Base-by-base conservation (phyloP, 1,140 invertebrate genomes). In the Octopus bimaculoides region DNA sequence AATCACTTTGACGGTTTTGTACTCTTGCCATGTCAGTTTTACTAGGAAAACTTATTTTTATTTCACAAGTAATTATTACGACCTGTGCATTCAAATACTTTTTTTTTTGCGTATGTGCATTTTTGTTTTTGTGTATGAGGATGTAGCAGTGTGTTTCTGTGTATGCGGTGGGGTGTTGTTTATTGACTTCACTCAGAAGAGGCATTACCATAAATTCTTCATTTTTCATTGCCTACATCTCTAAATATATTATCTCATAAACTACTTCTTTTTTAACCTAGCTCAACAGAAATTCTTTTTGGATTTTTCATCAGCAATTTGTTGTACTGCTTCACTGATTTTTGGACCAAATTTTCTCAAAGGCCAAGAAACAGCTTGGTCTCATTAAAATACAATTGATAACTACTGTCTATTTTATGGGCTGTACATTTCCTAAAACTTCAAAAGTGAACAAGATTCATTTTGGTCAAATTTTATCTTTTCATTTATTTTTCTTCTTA, bases 231-330 rank as follows among this genome's bases (percentile, higher is more conserved):
- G 66, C 66, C 26, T 20, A 71, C 17, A 71, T 71, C 66, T 71
- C 66, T 71, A 20, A 71, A 71, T 71, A 71, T 71, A 71, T 71
- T 71, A 20, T n/a, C 66, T 71, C 66, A 71, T 71, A 71, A 71
- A 71, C 66, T 71, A 71, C 66, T 17, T 17, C 17, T 61, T 61
- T 9, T 17, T 12, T 61, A 17, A 61, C 9, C 56, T 71, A 12
- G 17, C 26, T 71, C 66, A 6, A 71, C 26, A 6, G 17, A 71
- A 71, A 14, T 20, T 20, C 17, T 14, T n/a, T 71, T n/a, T 71
- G 66, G 17, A n/a, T 71, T 71, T 61, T 71, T 71, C 26, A 71
- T 71, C 66, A 71, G 7, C 66, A n/a, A 20, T 71, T 71, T 71
- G 66, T 71, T 71, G 26, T n/a, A 14, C 26, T 12, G 66, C 66